Base-by-base conservation (phyloP, 1,140 invertebrate genomes). In the Arion vulgaris region DNA sequence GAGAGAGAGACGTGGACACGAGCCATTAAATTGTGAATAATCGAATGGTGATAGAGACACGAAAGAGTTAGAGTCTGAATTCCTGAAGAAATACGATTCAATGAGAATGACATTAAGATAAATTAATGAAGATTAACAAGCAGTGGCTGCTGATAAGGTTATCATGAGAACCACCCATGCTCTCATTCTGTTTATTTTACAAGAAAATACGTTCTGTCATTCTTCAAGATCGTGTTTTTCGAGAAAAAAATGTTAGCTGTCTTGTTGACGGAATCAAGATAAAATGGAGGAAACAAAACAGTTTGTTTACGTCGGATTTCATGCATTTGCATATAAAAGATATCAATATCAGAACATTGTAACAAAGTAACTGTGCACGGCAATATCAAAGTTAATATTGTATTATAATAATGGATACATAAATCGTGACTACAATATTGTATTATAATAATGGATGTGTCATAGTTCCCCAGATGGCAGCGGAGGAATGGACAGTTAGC, bases 51-150 rank as follows among this genome's bases (percentile, higher is more conserved):
- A 17, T 57, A 11, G 19, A 11, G 51, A 57, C 26, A 5, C 15
- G 41, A 45, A 45, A 15, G 15, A 15, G 41, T n/a, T n/a, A n/a
- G 41, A 45, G 41, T 7, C 41, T 15, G 19, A 19, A 19, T 23
- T 57, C 17, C 9, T 9, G 17, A 57, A 17, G 28, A 66, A 66
- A 34, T 66, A 32, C 28, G n/a, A 32, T 7, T 66, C n/a, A 4
- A 66, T 32, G 62, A 7, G 7, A 4, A 17, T 23, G 62, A 66
- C 28, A 66, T 23, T 66, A 23, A 34, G 28, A 66, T 66, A 66
- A 66, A 66, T 66, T 66, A 66, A 32, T 66, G 62, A 66, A 66
- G 62, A 66, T 66, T 66, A 66, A 66, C 62, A 66, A 32, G 62
- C 62, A 32, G n/a, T 9, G 53, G 32, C 1, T 28, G 32, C 62